phyloP scores from a whole-genome alignment of 2,888 invertebrate genomes.

The Pecten maximus region DNA sequence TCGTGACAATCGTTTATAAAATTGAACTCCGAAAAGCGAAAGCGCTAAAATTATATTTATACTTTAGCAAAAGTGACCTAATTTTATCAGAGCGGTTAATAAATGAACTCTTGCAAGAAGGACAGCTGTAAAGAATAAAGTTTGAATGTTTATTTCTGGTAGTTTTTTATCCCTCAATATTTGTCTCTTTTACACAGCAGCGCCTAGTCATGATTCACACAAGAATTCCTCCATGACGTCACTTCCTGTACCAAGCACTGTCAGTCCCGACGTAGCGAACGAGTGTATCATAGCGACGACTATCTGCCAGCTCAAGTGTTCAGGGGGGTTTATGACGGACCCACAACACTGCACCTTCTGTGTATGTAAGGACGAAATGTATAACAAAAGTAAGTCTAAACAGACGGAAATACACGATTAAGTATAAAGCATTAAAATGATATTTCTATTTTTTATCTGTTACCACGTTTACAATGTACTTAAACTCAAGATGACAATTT shows the following conservation, averaged over 20 bases:
- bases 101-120: no score
- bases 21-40: no score
- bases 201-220: not conserved
- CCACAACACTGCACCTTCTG: constrained; percentile 47
- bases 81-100: no score
- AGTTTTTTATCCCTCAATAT: no score
- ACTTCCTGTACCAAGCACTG: not conserved
- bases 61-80: no score
- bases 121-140: no score
- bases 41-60: no score
- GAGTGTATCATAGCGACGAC: constrained; percentile 51
- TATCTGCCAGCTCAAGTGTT: constrained; percentile 62
- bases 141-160: no score
- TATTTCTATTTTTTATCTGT: not conserved
- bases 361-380: constrained; percentile 52
- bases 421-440: not conserved
- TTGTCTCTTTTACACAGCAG: not conserved
- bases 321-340: constrained; percentile 51
- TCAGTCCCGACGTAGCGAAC: constrained; percentile 46
- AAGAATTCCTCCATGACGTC: not conserved
- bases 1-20: no score
- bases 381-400: constrained; percentile 44
- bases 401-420: not conserved
- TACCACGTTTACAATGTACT: not conserved
- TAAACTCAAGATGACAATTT: no score